Conservation (phyloP, 2,888 invertebrate species). For the Blastobasis adustella region DNA sequence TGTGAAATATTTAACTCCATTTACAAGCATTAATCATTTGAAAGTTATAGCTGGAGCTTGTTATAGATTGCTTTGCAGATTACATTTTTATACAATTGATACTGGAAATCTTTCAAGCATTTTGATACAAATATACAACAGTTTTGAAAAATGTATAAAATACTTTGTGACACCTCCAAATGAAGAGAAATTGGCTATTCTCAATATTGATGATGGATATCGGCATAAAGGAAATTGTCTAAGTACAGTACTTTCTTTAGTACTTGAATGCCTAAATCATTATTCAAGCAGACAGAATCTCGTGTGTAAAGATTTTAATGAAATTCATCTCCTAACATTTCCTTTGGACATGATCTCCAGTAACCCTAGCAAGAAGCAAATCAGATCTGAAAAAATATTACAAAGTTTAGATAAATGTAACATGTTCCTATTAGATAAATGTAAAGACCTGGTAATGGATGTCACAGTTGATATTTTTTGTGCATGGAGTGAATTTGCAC, state of each 20-base stretch:
- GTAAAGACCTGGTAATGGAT: conserved; percentile 49
- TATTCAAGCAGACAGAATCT: conserved; percentile 30
- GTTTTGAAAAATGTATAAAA: conserved; percentile 42
- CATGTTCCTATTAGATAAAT: conserved; percentile 38
- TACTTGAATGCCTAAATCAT: conserved; percentile 33
- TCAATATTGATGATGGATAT: conserved; percentile 42
- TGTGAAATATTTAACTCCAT: conserved; percentile 49
- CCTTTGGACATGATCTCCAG: conserved; percentile 25
- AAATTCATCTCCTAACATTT: conserved; percentile 42
- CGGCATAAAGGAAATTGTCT: conserved; percentile 44
- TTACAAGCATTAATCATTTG: conserved; percentile 37
- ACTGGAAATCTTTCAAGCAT: conserved; percentile 17
- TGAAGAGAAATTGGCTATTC: conserved; percentile 29
- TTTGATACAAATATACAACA: conserved; percentile 26
- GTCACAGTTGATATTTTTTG: conserved; percentile 61
- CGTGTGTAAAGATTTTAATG: conserved; percentile 23
- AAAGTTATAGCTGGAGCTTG: conserved; percentile 35
- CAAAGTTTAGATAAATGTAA: conserved; percentile 43
- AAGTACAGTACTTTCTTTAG: conserved; percentile 28
- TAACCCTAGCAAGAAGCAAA: conserved; percentile 25
- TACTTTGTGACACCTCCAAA: conserved; percentile 51
- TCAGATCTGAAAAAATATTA: conserved; percentile 23
- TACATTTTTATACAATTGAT: conserved; percentile 39
- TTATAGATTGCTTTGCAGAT: conserved; percentile 43
- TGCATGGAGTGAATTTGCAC: conserved; percentile 60